These are phyloP conservation scores for Cyprinella venusta DNA, from an alignment of 2,797 vertebrate genomes.

Conservation along the genomic window DNA sequence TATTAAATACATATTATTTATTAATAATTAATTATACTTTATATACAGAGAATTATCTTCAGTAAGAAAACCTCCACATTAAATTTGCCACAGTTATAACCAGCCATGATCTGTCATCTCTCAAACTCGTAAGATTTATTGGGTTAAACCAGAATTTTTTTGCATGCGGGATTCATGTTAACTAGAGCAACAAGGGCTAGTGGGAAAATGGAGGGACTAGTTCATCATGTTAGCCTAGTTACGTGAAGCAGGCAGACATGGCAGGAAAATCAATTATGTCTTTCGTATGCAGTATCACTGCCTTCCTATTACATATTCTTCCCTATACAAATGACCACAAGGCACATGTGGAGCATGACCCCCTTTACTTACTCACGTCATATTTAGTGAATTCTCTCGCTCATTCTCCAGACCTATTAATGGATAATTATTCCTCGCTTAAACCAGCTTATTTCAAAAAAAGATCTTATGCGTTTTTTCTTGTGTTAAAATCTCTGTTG, in stretches of 20 bases:
- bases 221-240: slow-evolving; percentile 82
- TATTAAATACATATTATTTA: too few relatives aligned
- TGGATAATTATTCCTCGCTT: slow-evolving; percentile 30
- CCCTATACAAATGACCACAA: slow-evolving; percentile 40
- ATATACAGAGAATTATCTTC: neutral
- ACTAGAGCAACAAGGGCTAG: slow-evolving; percentile 68
- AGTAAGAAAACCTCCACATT: neutral
- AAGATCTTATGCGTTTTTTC: slow-evolving; percentile 29
- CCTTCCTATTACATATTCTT: slow-evolving; percentile 40
- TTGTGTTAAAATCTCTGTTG: neutral
- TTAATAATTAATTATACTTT: neutral
- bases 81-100: neutral
- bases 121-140: slow-evolving; percentile 48
- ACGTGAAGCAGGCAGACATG: slow-evolving; percentile 63
- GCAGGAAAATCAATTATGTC: slow-evolving; percentile 63
- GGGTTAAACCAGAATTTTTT: slow-evolving; percentile 32
- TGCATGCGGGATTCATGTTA: slow-evolving; percentile 52
- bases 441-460: slow-evolving; percentile 36
- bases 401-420: slow-evolving; percentile 33
- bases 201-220: slow-evolving; percentile 67
- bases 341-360: slow-evolving; percentile 32
- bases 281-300: slow-evolving; percentile 34
- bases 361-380: slow-evolving; percentile 45
- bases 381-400: slow-evolving; percentile 27
- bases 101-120: neutral